Evolutionary conservation across 2,888 invertebrate species (phyloP).

Genomic region (Prosapia bicincta): DNA sequence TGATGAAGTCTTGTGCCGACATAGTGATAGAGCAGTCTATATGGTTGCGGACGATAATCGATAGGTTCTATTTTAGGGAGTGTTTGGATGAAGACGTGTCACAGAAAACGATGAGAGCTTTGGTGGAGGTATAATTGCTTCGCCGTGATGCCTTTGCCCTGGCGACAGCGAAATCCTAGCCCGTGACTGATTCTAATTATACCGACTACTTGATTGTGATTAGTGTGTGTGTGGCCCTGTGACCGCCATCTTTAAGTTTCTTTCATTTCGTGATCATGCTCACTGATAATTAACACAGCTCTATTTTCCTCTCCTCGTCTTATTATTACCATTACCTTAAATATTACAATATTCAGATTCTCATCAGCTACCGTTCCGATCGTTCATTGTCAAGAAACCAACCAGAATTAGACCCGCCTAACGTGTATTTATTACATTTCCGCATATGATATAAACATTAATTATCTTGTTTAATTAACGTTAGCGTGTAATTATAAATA

Average conservation of each 20-base stretch:
- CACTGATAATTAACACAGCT: neutral
- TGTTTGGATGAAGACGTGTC: neutral
- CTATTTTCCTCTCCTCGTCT: neutral
- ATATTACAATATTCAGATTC: neutral
- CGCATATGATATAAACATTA: neutral
- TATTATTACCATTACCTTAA: neutral
- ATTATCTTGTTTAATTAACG: neutral
- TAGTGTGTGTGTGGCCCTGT: neutral
- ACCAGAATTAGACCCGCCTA: neutral
- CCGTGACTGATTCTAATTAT: neutral
- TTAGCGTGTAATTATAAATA: neutral
- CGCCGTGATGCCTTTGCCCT: neutral
- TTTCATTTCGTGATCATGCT: neutral
- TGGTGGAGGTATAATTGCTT: neutral
- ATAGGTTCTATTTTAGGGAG: no score
- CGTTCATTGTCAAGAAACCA: neutral
- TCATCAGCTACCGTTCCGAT: neutral
- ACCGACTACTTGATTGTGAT: neutral
- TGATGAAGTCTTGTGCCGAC: no score
- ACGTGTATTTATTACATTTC: neutral
- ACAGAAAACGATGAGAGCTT: neutral
- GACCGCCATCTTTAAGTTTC: neutral
- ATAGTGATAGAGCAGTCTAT: no score
- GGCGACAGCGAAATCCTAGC: neutral
- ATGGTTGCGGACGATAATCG: no score